Conservation (phyloP, 2,113 vertebrate species). For the Ciconia boyciana region DNA sequence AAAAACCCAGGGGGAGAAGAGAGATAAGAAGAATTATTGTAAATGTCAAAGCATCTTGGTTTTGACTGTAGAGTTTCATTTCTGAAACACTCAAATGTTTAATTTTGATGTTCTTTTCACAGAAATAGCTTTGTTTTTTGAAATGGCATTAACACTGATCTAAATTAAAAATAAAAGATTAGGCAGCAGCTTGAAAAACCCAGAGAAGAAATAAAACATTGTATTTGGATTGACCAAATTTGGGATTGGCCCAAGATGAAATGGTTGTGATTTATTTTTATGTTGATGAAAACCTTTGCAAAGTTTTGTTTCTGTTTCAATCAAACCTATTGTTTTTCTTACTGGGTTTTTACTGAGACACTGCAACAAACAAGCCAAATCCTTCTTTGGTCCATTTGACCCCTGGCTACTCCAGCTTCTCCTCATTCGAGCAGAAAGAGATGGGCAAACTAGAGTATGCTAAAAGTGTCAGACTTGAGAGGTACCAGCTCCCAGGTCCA, state of each 20-base stretch:
- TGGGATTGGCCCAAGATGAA: not conserved
- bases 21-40: not conserved
- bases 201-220: not conserved
- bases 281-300: not conserved
- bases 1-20: not conserved
- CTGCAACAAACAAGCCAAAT: not conserved
- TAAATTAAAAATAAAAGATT: conserved; percentile 6
- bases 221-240: not conserved
- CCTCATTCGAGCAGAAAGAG: not conserved
- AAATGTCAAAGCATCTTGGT: not conserved
- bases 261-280: not conserved
- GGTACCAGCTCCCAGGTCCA: not conserved
- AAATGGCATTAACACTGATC: not conserved
- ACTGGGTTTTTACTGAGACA: not conserved
- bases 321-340: not conserved
- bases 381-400: not conserved
- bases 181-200: not conserved
- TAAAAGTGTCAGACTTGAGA: not conserved
- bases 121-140: conserved; percentile 25
- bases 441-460: not conserved
- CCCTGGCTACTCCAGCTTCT: not conserved
- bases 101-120: not conserved
- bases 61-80: not conserved
- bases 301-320: not conserved
- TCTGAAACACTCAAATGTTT: conserved; percentile 2